Percentiles rank a stretch among this genome's conserved stretches.
Conservation (phyloP, 2,113 vertebrate species). For the Brevimyrus niger region DNA sequence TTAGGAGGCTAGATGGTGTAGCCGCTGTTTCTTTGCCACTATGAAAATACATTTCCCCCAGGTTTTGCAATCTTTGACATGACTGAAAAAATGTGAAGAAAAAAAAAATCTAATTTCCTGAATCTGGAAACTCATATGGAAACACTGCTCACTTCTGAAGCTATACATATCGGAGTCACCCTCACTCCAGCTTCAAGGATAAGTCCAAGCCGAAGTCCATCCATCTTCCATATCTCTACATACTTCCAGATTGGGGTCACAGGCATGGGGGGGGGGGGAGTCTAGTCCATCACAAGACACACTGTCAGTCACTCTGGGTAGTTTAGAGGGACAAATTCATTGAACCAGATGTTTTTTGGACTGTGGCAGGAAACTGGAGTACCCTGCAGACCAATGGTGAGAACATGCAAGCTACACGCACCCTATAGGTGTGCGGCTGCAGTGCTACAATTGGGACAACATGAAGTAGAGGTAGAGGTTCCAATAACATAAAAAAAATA, state of each 20-base stretch:
- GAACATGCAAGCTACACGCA: neutral
- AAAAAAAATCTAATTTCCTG: neutral
- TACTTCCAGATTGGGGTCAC: neutral
- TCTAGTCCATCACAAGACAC: neutral
- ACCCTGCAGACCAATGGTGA: neutral
- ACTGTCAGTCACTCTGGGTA: neutral
- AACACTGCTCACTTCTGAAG: neutral
- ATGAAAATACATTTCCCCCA: neutral
- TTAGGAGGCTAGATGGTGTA: neutral
- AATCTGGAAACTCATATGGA: neutral
- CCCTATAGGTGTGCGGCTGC: neutral
- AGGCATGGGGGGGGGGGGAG: neutral
- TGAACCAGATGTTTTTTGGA: neutral
- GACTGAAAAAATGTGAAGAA: neutral
- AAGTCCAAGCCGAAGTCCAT: neutral
- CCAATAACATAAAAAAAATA: neutral
- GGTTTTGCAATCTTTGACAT: neutral
- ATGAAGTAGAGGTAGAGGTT: neutral
- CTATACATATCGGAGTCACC: neutral
- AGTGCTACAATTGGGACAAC: neutral
- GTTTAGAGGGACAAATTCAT: neutral
- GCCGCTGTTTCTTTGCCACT: neutral
- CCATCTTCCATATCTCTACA: neutral
- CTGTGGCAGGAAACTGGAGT: neutral
- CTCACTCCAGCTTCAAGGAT: neutral